Base-by-base conservation (phyloP, 1,140 invertebrate species). In the Sesamia nonagrioides region DNA sequence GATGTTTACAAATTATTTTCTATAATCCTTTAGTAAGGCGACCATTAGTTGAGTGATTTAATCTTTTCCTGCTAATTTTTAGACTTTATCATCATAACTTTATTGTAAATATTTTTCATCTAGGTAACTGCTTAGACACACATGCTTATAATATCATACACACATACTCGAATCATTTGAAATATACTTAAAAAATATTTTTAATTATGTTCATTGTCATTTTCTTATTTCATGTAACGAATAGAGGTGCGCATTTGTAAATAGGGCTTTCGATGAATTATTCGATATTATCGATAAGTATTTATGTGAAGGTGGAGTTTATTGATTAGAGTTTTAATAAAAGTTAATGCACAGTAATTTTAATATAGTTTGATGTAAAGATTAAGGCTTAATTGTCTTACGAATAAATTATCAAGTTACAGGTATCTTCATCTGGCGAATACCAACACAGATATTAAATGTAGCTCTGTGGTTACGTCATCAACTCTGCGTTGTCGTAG, bases 201-300 rank as follows among this genome's bases (percentile, higher is more conserved):
- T 69, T 50, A 69, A 52, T 69, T 69, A 33, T 33, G 18, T 54
- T 21, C 17, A 54, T 54, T 7, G 15, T 9, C 4, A 69, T 50
- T 17, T 69, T 8, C 50, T 54, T 54, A 6, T 52, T 35, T 50
- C 45, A 52, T 71, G 13, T n/a, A 40, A 45, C 5, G 8, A 18
- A 54, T 74, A 40, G 45, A 33, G 63, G 61, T 78, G 60, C 54
- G 79, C 78, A 84, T 82, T 84, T 82, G 83, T 84, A 84, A 78
- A 82, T 84, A 77, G 50, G 17, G 15, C 9, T 63, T 75, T 63
- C 45, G 15, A 21, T 79, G 37, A 74, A 58, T 68, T 54, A 79
- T 80, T 80, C 81, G 80, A n/a, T n/a, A n/a, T n/a, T 79, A 80
- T 18, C 60, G 27, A 54, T 83, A 79, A 73, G 73, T 71, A 82